Base-by-base conservation (phyloP, 1,140 invertebrate genomes). In the Neodiprion lecontei region DNA sequence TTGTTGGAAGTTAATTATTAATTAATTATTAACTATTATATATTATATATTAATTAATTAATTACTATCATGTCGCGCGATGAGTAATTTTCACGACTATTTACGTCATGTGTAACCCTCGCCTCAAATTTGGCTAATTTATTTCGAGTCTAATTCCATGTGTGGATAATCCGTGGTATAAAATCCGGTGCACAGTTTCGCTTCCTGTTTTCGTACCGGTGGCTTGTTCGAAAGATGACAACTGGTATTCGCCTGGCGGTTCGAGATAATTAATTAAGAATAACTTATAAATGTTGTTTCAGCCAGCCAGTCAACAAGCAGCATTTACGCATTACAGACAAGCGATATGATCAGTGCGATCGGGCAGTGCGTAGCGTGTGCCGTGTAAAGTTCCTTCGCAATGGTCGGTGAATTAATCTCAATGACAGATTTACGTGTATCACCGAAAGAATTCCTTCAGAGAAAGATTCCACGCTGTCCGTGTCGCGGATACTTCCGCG, bases 351-450 rank as follows among this genome's bases (percentile, higher is more conserved):
- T 40, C 28, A 40, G 28, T 40, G 28, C 28, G 28, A 40, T 40
- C 28, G 28, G 28, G 5, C 28, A 2, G 28, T 40, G 28, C 28
- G 28, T 40, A 40, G 28, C 28, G 28, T 40, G 28, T 40, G 28
- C 28, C 28, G 28, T 40, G 28, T 40, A 40, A 40, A 17, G 53
- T 61, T 61, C 53, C 53, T 61, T 61, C 11, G 53, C 53, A 61
- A 17, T 61, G 53, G 53, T 8, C 53, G 53, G 53, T 61, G 53
- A 61, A 61, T 61, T 61, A 61, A 61, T 61, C 53, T 61, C 53
- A 61, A 61, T 61, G 53, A 61, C 53, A 61, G 11, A 61, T 61
- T 61, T 61, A 61, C 53, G 53, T 61, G n/a, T 61, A 61, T 17
- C 8, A 17, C 11, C 11, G 53, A 61, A 61, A 14, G 11, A 61